Percentiles rank a stretch among this genome's conserved stretches.
phyloP scores from a whole-genome alignment of 1,140 invertebrate genomes.

The Psilanteris sp. region DNA sequence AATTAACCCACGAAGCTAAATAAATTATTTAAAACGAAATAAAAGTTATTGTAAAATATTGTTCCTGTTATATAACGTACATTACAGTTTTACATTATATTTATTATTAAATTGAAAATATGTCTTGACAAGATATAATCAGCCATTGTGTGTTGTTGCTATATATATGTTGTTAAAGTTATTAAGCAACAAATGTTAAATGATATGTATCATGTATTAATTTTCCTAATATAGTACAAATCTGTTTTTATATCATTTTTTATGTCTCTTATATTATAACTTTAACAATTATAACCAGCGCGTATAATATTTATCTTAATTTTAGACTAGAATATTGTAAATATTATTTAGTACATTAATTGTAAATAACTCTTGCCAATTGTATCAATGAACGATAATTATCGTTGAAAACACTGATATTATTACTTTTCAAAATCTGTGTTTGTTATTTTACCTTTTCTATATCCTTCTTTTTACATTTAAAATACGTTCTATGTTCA shows the following conservation, averaged over 20 bases:
- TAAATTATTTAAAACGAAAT: background rate
- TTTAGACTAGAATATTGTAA: conserved; percentile 24
- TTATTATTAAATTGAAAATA: conserved; percentile 9
- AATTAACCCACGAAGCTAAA: background rate
- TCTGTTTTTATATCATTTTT: conserved; percentile 6
- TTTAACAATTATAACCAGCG: background rate
- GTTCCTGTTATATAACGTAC: conserved; percentile 13
- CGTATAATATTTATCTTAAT: conserved; percentile 9
- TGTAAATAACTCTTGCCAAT: conserved; percentile 37
- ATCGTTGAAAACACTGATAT: conserved; percentile 30
- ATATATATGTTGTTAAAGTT: conserved; percentile 21
- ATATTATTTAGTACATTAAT: conserved; percentile 11
- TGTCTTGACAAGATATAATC: too few species aligned
- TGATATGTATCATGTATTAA: conserved; percentile 11
- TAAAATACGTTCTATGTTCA: too few species aligned
- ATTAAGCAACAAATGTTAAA: conserved; percentile 7
- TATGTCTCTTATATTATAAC: background rate
- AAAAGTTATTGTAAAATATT: conserved; percentile 4
- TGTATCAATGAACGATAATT: conserved; percentile 29
- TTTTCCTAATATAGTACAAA: conserved; percentile 34
- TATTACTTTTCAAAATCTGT: conserved; percentile 25
- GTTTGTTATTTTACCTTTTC: conserved; percentile 9
- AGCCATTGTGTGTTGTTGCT: background rate
- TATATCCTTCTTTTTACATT: too few species aligned
- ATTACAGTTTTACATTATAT: conserved; percentile 10